These are phyloP conservation scores for Yponomeuta evonymella DNA, from an alignment of 2,888 invertebrate genomes.

Conservation along the genomic window DNA sequence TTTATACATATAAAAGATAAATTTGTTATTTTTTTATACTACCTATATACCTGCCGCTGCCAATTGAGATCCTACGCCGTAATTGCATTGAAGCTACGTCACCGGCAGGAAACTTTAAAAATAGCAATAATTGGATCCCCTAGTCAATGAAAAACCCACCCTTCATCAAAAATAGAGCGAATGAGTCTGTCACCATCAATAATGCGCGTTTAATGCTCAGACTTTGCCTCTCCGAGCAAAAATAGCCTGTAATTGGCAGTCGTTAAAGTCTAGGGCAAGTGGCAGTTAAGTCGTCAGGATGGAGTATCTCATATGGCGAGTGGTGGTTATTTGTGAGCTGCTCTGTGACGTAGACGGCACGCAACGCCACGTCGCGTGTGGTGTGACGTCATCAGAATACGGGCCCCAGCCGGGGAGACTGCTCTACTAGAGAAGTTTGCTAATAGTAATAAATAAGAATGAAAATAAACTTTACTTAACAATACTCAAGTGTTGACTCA, in stretches of 20 bases:
- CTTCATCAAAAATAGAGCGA: neutral
- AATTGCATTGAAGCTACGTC: neutral
- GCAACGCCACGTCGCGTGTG: neutral
- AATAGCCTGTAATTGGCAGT: too few species aligned
- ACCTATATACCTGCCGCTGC: neutral
- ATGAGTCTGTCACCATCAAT: neutral
- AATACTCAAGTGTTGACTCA: too few species aligned
- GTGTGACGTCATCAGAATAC: constrained; percentile 3
- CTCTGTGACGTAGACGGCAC: neutral
- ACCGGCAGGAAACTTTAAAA: neutral
- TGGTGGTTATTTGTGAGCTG: neutral
- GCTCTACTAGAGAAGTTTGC: neutral
- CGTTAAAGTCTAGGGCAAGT: neutral
- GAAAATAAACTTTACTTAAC: neutral
- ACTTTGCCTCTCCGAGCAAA: neutral
- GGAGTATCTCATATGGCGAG: neutral
- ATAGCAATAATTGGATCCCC: neutral
- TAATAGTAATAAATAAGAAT: neutral
- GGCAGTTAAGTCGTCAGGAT: neutral
- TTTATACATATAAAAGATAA: too few species aligned
- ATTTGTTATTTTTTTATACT: neutral
- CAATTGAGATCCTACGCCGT: neutral
- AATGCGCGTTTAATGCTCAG: neutral
- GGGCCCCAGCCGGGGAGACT: neutral
- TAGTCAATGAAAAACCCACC: neutral